phyloP scores from a whole-genome alignment of 2,888 invertebrate species.

The Halocaridina rubra region DNA sequence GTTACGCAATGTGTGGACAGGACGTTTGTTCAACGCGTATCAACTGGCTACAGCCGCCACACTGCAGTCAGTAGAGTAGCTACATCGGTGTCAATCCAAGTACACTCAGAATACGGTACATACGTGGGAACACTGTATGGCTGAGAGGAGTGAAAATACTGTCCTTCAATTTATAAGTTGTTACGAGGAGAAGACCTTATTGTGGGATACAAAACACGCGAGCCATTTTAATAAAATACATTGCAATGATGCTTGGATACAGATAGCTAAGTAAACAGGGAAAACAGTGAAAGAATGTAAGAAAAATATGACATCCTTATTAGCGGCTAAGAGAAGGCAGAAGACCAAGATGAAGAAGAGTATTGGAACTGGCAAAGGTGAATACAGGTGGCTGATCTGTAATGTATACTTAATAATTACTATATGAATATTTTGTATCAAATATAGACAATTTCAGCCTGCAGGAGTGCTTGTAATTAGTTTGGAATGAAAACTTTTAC shows the following conservation, averaged over 20 bases:
- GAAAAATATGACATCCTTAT: conserved; percentile 16
- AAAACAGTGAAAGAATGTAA: not conserved
- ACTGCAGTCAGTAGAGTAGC: no score
- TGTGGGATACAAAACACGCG: not conserved
- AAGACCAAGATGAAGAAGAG: conserved; percentile 12
- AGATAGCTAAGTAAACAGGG: not conserved
- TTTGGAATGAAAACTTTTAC: no score
- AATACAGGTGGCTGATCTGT: not conserved
- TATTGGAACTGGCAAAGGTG: conserved; percentile 7
- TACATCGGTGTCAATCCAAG: no score
- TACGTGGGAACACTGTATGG: not conserved
- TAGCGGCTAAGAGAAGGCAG: conserved; percentile 10
- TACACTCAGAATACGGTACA: no score
- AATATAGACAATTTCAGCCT: not conserved
- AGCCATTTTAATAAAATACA: not conserved
- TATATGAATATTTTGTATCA: not conserved
- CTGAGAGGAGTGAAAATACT: no score
- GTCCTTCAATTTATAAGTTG: not conserved
- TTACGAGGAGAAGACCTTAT: not conserved
- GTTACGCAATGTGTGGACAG: not conserved
- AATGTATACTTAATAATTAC: not conserved
- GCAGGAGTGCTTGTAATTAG: no score
- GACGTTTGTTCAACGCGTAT: not conserved
- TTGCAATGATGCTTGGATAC: not conserved
- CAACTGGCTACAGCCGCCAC: no score